Conservation (phyloP, 1,140 invertebrate genomes). For the Spodoptera frugiperda region DNA sequence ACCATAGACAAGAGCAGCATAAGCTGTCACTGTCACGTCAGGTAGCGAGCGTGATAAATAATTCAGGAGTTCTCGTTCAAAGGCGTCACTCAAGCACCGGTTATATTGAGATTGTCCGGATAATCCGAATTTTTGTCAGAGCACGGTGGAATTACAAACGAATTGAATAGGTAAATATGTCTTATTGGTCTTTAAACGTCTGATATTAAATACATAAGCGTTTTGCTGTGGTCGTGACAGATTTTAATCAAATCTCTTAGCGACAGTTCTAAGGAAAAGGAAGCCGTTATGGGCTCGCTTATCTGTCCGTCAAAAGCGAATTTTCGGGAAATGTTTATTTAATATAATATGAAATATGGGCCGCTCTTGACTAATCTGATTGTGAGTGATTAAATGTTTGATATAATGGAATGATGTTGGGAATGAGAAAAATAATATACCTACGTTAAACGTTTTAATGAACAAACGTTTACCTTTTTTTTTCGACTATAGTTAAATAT, state of each 20-base stretch:
- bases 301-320: too few relatives aligned
- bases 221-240: background rate
- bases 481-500: too few relatives aligned
- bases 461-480: too few relatives aligned
- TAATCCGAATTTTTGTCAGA: slow-evolving; percentile 19
- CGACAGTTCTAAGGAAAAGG: background rate
- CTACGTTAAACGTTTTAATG: too few relatives aligned
- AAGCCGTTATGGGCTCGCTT: background rate
- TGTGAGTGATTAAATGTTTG: too few relatives aligned
- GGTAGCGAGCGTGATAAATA: background rate
- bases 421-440: too few relatives aligned
- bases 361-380: too few relatives aligned
- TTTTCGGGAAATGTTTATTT: too few relatives aligned
- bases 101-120: slow-evolving; percentile 36
- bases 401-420: too few relatives aligned
- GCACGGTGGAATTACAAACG: slow-evolving; percentile 24
- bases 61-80: slow-evolving; percentile 23
- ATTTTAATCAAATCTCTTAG: background rate
- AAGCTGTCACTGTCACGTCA: slow-evolving; percentile 6
- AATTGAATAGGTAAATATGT: slow-evolving; percentile 21
- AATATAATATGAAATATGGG: too few relatives aligned
- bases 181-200: background rate
- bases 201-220: slow-evolving; percentile 16
- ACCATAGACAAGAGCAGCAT: background rate
- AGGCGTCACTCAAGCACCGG: slow-evolving; percentile 25